These are phyloP conservation scores for Andrena cerasifolii DNA, from an alignment of 1,140 invertebrate species.

Conservation along the genomic window DNA sequence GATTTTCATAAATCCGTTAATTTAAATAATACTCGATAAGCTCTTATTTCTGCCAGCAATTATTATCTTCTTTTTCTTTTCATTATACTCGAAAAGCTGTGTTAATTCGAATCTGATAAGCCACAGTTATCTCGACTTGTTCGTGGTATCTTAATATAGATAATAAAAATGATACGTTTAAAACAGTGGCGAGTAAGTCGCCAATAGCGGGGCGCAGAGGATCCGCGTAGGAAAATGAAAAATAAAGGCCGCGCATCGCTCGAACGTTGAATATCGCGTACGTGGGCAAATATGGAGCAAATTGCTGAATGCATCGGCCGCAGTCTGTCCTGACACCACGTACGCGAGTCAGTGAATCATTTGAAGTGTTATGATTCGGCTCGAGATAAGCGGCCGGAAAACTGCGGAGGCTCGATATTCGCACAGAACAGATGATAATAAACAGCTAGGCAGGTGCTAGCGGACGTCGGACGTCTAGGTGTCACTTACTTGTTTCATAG, in stretches of 20 bases:
- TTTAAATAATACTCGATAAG: no score
- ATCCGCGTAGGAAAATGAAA: not conserved
- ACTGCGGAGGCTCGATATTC: conserved; percentile 22
- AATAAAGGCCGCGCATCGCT: not conserved
- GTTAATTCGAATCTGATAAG: not conserved
- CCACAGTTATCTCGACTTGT: not conserved
- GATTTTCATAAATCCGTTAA: no score
- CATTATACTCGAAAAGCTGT: not conserved
- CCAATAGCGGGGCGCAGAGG: not conserved
- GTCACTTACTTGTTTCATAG: conserved; percentile 76
- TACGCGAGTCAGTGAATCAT: conserved; percentile 24
- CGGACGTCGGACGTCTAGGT: not conserved
- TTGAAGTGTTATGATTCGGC: conserved; percentile 42
- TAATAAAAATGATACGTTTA: not conserved
- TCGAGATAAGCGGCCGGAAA: conserved; percentile 54
- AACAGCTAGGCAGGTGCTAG: not conserved
- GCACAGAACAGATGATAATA: conserved; percentile 12
- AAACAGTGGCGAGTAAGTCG: not conserved
- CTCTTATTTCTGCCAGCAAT: not conserved
- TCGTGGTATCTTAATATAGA: not conserved
- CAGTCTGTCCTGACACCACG: not conserved
- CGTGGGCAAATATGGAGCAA: not conserved
- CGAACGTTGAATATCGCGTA: not conserved
- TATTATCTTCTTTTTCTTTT: not conserved
- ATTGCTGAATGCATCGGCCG: not conserved